phyloP scores from a whole-genome alignment of 2,113 vertebrate genomes.

The Leucosticte australis region DNA sequence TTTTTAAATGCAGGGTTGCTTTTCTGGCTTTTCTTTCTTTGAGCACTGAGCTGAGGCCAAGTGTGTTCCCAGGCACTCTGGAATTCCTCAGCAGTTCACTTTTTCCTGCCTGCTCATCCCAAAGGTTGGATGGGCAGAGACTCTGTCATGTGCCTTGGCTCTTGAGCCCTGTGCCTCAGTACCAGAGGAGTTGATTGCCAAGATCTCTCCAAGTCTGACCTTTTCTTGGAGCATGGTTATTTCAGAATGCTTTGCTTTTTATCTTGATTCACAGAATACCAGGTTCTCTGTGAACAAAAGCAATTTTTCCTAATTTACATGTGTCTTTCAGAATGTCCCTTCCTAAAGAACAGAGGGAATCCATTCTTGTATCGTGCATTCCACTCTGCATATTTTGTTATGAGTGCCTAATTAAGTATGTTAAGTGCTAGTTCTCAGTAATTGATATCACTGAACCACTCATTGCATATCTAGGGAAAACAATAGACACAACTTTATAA shows the following conservation, averaged over 20 bases:
- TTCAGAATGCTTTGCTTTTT: not conserved
- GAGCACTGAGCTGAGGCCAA: not conserved
- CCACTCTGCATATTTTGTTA: not conserved
- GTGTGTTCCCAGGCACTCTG: not conserved
- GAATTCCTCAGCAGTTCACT: not conserved
- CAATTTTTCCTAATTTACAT: not conserved
- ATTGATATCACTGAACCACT: not conserved
- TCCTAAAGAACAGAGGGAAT: not conserved
- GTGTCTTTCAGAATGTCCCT: not conserved
- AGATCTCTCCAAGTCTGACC: not conserved
- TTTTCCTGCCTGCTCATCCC: not conserved
- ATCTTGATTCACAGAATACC: not conserved
- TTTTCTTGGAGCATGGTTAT: not conserved
- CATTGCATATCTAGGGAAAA: not conserved
- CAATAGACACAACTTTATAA: not conserved
- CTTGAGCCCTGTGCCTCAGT: not conserved
- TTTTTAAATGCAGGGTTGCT: not conserved
- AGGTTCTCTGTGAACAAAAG: not conserved
- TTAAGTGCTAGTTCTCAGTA: not conserved
- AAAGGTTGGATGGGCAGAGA: not conserved
- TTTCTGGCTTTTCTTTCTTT: not conserved
- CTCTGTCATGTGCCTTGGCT: not conserved
- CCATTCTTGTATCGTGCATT: accelerated
- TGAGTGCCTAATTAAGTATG: not conserved
- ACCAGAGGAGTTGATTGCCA: not conserved